Evolutionary conservation across 2,113 vertebrate genomes (phyloP), one percentile per base, ranked within the genome.

Genomic region (Aphyosemion australe): DNA sequence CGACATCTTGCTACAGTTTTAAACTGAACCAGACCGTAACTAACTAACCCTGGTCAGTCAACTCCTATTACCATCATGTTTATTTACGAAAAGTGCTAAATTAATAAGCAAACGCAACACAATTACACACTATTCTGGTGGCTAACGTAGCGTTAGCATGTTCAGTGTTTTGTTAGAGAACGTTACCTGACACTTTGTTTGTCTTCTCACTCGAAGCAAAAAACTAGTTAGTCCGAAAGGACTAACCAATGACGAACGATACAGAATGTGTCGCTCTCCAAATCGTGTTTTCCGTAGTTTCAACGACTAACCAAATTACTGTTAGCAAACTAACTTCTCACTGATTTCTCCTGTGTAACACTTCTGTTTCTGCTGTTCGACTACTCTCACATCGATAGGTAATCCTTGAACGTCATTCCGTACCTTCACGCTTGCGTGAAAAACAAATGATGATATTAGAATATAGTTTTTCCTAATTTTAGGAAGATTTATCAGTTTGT

Each of bases 351-450:
- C 59, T 63, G 61, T 64, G 46, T 46, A 49, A 47, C 9, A 56
- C 77, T 86, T 89, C 87, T 83, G 84, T 31, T 65, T 61, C 21
- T 72, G 7, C 8, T 63, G 84, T 59, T 85, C 79, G 79, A 87
- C 51, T 52, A 37, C 0, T 82, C 78, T 10, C 31, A 6, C 20
- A 49, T 85, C 80, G 62, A 74, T 57, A 42, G 42, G 0, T 13
- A 37, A 39, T 39, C 69, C 84, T 81, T 16, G 8, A 0, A 1
- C 78, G 77, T 81, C 79, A 78, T 57, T 18, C 14, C 32, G 32
- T 12, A 9, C 10, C 5, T 37, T 12, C 11, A 39, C 8, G 6
- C 15, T 14, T 26, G 15, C 7, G 10, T 8, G 4, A 6, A 52
- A 52, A 52, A 52, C 14, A 20, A 0, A 19, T 50, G 10, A 32